A percentile compares a stretch with the other conserved stretches of the same genome.
These are phyloP conservation scores for Cyprinella venusta DNA, from an alignment of 2,797 vertebrate species.

Conservation along the genomic window DNA sequence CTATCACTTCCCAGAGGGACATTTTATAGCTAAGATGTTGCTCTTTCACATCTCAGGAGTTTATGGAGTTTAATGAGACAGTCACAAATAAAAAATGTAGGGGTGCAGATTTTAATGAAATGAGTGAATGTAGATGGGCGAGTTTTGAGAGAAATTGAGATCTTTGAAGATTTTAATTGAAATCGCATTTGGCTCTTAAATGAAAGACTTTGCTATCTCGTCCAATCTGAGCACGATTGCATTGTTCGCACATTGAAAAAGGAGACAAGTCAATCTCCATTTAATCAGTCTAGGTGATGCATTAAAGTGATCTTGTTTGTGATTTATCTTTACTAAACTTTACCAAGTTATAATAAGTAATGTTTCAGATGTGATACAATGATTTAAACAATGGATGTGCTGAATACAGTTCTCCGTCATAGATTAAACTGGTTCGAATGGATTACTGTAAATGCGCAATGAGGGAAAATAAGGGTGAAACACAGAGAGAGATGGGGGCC, in stretches of 20 bases:
- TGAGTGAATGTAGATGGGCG: background rate
- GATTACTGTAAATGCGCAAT: constrained; percentile 64
- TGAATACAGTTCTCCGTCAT: constrained; percentile 48
- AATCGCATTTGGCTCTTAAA: constrained; percentile 49
- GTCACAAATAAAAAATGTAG: background rate
- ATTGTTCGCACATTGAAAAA: constrained; percentile 8
- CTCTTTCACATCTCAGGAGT: constrained; percentile 17
- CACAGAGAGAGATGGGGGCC: constrained; percentile 49
- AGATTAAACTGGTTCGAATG: constrained; percentile 67
- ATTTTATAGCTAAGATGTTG: constrained; percentile 7
- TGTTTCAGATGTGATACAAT: background rate
- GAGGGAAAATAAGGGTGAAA: background rate
- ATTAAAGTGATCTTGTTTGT: constrained; percentile 10
- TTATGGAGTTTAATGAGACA: background rate
- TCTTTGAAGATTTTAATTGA: constrained; percentile 29
- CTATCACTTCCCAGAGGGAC: constrained; percentile 41
- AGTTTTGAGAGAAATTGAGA: constrained; percentile 2
- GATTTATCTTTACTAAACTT: constrained; percentile 29
- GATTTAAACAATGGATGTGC: background rate
- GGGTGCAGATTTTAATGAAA: background rate
- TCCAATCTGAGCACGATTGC: constrained; percentile 10
- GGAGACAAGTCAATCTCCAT: background rate
- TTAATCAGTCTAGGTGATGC: constrained; percentile 2
- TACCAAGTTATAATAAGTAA: background rate
- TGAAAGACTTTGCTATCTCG: constrained; percentile 17